Evolutionary conservation across 2,888 invertebrate genomes (phyloP), one percentile per base, ranked within the genome.

Genomic region (Chouioia cunea): DNA sequence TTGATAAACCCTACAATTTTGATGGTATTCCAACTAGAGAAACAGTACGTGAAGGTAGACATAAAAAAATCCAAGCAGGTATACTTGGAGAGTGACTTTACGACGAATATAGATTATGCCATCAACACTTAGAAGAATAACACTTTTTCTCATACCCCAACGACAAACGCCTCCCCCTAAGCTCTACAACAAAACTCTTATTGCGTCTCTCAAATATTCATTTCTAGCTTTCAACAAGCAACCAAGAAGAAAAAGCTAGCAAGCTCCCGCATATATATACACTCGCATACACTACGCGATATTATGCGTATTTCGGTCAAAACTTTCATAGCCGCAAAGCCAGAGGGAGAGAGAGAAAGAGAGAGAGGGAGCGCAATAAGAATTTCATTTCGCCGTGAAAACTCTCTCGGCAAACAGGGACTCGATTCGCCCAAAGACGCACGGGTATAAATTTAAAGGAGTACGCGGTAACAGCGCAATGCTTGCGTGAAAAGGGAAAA

Each of bases 381-480:
- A 72, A 72, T 68, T 72, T 72, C 68, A 68, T 72, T 65, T 56
- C 63, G 63, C 16, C 46, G 22, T 23, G 54, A 64, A 64, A 64
- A 54, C 54, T 54, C 52, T 15, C 50, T 23, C n/a, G 44, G 22
- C 50, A 57, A 63, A 63, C 44, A 48, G 48, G 48, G 48, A 47
- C 22, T 54, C 57, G 46, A 18, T 46, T 53, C 18, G 59, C 0
- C 23, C 18, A 12, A n/a, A 4, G 8, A n/a, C 23, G 27, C 15
- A 1, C 16, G 47, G 15, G 36, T 16, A 10, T 14, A 44, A 15
- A 18, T 27, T 10, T 15, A 53, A 48, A 23, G 10, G 18, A 22
- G 43, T 36, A 18, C 12, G 18, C 16, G 20, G 15, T 15, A 16
- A 22, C 10, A 2, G 50, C 15, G 23, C 46, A 43, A 44, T 18